Evolutionary conservation across 2,113 vertebrate species (phyloP).

Genomic region (Chlorocebus sabaeus): DNA sequence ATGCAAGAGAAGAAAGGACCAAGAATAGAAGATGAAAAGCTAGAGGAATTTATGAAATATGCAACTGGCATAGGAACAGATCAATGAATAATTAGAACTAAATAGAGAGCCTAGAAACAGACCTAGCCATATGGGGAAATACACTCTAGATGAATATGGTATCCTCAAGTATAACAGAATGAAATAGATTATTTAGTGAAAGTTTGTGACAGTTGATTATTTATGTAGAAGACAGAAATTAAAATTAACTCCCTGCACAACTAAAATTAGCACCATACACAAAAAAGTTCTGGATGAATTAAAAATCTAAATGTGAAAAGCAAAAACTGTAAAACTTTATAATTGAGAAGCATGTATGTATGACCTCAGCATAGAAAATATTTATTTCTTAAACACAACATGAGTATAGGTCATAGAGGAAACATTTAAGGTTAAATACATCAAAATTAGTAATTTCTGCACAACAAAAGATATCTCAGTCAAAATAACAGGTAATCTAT

Average conservation of each 20-base stretch:
- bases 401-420: neutral
- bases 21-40: neutral
- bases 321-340: neutral
- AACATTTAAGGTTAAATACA: neutral
- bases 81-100: neutral
- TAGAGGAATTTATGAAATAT: neutral
- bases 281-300: neutral
- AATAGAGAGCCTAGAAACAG: neutral
- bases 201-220: neutral
- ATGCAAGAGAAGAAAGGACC: neutral
- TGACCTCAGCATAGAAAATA: neutral
- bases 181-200: too few relatives aligned
- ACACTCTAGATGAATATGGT: neutral
- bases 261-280: neutral
- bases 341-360: neutral
- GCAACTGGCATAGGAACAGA: neutral
- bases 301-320: neutral
- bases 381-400: neutral
- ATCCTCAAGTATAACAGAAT: neutral
- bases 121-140: too few relatives aligned
- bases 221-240: neutral
- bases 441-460: neutral
- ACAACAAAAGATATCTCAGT: neutral
- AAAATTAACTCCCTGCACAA: neutral
- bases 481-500: neutral